Conservation (phyloP, 2,888 invertebrate genomes). For the Anarsia innoxiella region DNA sequence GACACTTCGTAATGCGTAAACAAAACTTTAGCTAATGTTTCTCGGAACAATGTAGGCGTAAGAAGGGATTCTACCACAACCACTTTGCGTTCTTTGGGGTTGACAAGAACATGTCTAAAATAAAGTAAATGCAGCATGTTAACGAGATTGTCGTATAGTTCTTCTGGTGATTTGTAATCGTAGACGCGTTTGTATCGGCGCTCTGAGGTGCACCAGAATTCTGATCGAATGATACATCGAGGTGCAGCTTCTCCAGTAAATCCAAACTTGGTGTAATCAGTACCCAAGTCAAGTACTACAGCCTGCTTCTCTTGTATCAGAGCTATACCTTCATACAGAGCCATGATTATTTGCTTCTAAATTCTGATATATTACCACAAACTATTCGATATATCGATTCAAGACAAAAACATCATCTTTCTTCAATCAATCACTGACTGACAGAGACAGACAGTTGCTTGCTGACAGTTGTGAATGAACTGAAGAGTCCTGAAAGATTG, state of each 20-base stretch:
- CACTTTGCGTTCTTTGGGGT: conserved; percentile 94
- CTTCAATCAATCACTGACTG: too few species aligned
- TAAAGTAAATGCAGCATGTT: conserved; percentile 92
- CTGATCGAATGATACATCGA: conserved; percentile 88
- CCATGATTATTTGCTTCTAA: too few species aligned
- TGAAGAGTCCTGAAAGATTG: too few species aligned
- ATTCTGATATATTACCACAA: too few species aligned
- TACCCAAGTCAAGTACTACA: conserved; percentile 92
- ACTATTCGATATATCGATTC: too few species aligned
- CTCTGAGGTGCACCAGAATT: conserved; percentile 80
- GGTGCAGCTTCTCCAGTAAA: conserved; percentile 93
- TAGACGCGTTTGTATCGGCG: conserved; percentile 77
- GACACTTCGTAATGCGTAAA: conserved; percentile 92
- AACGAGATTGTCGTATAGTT: conserved; percentile 89
- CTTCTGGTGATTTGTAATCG: conserved; percentile 77
- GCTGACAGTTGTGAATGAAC: too few species aligned
- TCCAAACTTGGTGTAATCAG: conserved; percentile 95
- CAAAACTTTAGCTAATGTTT: conserved; percentile 92
- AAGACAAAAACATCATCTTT: too few species aligned
- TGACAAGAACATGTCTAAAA: conserved; percentile 92
- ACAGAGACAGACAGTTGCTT: too few species aligned
- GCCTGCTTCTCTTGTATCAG: conserved; percentile 91
- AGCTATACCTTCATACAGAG: conserved; percentile 86
- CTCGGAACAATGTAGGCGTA: conserved; percentile 87
- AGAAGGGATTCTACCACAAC: conserved; percentile 94